Evolutionary conservation across 2,888 invertebrate species (phyloP).

Genomic region (Dendrolimus houi): DNA sequence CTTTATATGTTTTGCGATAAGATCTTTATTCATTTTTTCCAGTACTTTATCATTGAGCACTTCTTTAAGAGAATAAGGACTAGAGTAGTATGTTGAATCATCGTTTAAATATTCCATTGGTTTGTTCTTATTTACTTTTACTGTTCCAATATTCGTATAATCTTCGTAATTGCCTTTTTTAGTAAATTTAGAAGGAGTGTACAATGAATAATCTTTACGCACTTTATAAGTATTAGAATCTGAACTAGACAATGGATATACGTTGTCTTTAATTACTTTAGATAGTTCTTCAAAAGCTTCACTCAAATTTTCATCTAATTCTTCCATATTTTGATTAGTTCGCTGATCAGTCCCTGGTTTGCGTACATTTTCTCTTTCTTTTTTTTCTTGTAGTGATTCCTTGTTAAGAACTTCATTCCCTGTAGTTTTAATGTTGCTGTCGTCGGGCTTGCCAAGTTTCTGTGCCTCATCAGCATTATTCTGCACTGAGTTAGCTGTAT

Average conservation of each 20-base stretch:
- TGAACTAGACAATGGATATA: constrained; percentile 33
- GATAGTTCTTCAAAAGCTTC: constrained; percentile 33
- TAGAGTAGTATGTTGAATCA: not conserved
- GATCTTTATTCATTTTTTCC: not conserved
- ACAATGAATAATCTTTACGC: constrained; percentile 24
- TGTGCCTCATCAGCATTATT: not conserved
- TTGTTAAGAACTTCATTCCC: not conserved
- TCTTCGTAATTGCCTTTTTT: not conserved
- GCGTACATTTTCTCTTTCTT: not conserved
- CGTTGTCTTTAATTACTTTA: constrained; percentile 34
- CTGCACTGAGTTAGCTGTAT: constrained; percentile 9
- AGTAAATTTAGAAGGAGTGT: constrained; percentile 11
- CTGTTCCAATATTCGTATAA: not conserved
- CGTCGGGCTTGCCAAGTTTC: not conserved
- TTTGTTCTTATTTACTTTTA: not conserved
- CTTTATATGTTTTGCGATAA: not conserved
- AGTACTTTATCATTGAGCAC: not conserved
- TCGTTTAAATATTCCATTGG: not conserved
- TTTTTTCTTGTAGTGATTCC: not conserved
- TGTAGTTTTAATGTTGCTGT: not conserved
- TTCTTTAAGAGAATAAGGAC: not conserved
- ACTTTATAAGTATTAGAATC: constrained; percentile 24
- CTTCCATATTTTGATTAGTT: constrained; percentile 2
- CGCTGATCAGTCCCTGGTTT: not conserved
- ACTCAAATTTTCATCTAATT: constrained; percentile 19